These are phyloP conservation scores for Geotrupes spiniger DNA, from an alignment of 2,888 invertebrate species.

Conservation along the genomic window DNA sequence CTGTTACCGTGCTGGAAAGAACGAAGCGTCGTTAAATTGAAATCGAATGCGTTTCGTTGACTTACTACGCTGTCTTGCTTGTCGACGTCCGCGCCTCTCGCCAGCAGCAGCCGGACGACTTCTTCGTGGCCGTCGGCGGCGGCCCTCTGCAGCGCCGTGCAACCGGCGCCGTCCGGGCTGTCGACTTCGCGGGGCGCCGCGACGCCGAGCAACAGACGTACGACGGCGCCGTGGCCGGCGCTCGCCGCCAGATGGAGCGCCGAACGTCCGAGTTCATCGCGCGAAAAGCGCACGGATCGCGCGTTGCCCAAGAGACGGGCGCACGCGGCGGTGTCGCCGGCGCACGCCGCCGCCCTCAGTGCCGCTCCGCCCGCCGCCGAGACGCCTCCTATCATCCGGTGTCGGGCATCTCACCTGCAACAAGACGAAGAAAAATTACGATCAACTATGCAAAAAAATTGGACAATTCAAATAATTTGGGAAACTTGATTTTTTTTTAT, in stretches of 20 bases:
- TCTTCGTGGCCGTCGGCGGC: slow-evolving; percentile 80
- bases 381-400: slow-evolving; percentile 43
- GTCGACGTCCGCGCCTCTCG: slow-evolving; percentile 66
- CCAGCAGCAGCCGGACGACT: slow-evolving; percentile 67
- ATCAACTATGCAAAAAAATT: no score
- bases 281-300: slow-evolving; percentile 44
- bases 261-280: slow-evolving; percentile 46
- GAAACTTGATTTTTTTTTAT: no score
- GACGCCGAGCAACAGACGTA: slow-evolving; percentile 45
- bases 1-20: slow-evolving; percentile 85
- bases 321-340: slow-evolving; percentile 45
- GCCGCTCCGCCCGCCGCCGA: slow-evolving; percentile 39
- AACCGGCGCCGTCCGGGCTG: slow-evolving; percentile 58
- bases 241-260: slow-evolving; percentile 48
- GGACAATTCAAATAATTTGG: no score
- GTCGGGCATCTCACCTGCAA: slow-evolving; percentile 46
- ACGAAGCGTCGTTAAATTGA: not conserved
- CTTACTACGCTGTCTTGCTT: slow-evolving; percentile 73
- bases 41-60: slow-evolving; percentile 21
- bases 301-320: slow-evolving; percentile 41
- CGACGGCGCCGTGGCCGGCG: slow-evolving; percentile 44
- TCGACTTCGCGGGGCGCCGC: slow-evolving; percentile 54
- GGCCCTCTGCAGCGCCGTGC: slow-evolving; percentile 75
- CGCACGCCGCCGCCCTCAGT: slow-evolving; percentile 46
- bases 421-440: slow-evolving; percentile 16